Percentiles rank a stretch among this genome's conserved stretches.
These are phyloP conservation scores for Caretta caretta DNA, from an alignment of 2,113 vertebrate species.

Conservation along the genomic window DNA sequence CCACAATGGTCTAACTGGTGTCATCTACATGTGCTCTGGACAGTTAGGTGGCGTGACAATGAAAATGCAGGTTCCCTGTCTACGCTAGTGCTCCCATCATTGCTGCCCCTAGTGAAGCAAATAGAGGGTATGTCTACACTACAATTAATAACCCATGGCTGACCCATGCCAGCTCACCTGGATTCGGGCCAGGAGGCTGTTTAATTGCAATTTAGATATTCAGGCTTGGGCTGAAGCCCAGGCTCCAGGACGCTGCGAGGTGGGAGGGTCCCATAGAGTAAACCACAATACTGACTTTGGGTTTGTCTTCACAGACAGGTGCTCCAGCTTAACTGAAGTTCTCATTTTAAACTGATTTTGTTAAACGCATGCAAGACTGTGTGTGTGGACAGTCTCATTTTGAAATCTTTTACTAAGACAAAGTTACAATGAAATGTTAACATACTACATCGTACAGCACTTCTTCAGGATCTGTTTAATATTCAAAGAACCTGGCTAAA, in stretches of 20 bases:
- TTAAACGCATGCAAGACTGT: rapidly evolving
- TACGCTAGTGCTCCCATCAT: neutral
- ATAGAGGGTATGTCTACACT: neutral
- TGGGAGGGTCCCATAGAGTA: neutral
- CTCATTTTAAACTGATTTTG: neutral
- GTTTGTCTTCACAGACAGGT: neutral
- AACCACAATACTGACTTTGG: rapidly evolving
- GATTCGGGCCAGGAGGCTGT: neutral
- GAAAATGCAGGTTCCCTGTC: neutral
- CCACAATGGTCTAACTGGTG: neutral
- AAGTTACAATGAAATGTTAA: too few species aligned
- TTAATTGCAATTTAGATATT: neutral
- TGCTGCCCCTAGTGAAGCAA: neutral
- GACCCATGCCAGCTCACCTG: too few species aligned
- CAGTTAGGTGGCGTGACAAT: neutral
- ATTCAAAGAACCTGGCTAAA: too few species aligned
- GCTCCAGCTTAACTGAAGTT: neutral
- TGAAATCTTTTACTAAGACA: too few species aligned
- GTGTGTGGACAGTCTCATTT: neutral
- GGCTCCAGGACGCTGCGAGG: neutral
- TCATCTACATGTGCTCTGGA: neutral
- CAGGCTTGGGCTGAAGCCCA: neutral
- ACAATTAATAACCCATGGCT: neutral
- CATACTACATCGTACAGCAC: too few species aligned
- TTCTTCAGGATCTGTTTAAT: too few species aligned